Conservation (phyloP, 2,888 invertebrate genomes). For the Ennomos fuscantarius region DNA sequence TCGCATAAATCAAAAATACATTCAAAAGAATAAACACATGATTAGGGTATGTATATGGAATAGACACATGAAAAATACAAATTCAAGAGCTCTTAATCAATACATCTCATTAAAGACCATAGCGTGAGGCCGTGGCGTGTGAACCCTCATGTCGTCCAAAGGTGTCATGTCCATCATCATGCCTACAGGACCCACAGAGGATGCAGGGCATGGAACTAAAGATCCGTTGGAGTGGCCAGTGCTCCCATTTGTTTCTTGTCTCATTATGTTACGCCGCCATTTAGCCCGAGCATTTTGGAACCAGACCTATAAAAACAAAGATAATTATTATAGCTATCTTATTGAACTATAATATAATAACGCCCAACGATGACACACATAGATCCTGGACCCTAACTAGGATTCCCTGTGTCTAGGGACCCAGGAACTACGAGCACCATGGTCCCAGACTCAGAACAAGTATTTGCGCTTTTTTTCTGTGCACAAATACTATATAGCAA, state of each 20-base stretch:
- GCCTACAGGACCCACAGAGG: constrained; percentile 48
- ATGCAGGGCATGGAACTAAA: constrained; percentile 48
- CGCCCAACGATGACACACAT: too few species aligned
- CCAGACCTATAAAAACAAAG: constrained; percentile 91
- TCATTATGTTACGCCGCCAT: constrained; percentile 97
- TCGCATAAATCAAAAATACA: too few species aligned
- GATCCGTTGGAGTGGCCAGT: constrained; percentile 57
- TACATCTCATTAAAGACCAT: constrained; percentile 74
- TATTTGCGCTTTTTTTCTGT: too few species aligned
- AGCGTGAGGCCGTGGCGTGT: constrained; percentile 67
- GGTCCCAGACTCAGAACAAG: too few species aligned
- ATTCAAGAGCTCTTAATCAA: constrained; percentile 45
- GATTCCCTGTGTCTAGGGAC: too few species aligned
- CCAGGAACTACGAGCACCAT: too few species aligned
- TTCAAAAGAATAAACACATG: not conserved
- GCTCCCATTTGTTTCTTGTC: constrained; percentile 87
- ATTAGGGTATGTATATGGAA: not conserved
- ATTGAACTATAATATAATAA: too few species aligned
- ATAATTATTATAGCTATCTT: not conserved
- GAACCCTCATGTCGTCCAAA: constrained; percentile 72
- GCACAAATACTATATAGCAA: too few species aligned
- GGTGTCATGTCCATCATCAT: constrained; percentile 65
- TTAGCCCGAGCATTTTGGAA: constrained; percentile 99
- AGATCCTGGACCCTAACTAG: too few species aligned
- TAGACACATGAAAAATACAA: not conserved